Conservation (phyloP, 2,113 vertebrate species). For the Percina caprodes region DNA sequence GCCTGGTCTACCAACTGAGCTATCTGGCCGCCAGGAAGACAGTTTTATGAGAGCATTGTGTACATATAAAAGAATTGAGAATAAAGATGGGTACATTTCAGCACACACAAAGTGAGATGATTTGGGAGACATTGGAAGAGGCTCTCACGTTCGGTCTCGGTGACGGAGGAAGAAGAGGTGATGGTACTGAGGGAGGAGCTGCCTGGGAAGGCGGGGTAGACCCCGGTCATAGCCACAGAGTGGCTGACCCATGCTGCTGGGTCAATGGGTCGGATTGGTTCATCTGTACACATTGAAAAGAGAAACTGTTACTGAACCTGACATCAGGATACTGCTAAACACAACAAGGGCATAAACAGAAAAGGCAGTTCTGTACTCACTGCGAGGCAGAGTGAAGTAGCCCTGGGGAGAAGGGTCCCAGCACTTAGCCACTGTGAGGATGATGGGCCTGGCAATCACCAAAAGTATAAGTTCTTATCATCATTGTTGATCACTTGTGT, state of each 20-base stretch:
- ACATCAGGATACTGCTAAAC: not conserved
- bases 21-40: not conserved
- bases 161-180: constrained; percentile 89
- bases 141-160: constrained; percentile 86
- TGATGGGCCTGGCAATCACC: constrained; percentile 86
- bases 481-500: not conserved
- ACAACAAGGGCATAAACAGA: not conserved
- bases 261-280: constrained; percentile 92
- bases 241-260: constrained; percentile 91
- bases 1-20: no score
- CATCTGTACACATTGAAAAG: constrained; percentile 77
- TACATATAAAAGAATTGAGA: not conserved
- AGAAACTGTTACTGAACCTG: not conserved
- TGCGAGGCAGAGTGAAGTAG: constrained; percentile 92
- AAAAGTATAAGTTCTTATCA: not conserved
- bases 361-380: constrained; percentile 77
- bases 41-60: constrained; percentile 13
- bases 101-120: not conserved
- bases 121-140: not conserved
- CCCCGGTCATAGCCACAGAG: constrained; percentile 89
- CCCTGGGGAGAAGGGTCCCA: constrained; percentile 93
- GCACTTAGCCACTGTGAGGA: constrained; percentile 92
- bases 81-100: constrained; percentile 20
- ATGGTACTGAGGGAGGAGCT: constrained; percentile 90
- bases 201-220: constrained; percentile 88